phyloP scores from a whole-genome alignment of 37 sponge, comb jelly and placozoan genomes.

The Chondrilla cf. caribensis region DNA sequence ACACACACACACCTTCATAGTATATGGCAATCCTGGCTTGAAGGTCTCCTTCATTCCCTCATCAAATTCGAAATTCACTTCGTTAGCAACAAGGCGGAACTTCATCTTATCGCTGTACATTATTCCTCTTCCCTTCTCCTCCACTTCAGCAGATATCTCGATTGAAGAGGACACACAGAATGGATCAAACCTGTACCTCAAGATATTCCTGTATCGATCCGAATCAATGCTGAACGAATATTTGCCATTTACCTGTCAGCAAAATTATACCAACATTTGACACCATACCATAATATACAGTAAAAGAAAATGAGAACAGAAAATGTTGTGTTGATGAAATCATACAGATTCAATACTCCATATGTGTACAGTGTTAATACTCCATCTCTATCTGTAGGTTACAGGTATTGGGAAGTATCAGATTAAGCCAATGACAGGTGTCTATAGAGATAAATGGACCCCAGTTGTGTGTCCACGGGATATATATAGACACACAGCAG shows the following conservation, averaged over 20 bases:
- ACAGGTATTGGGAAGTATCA: too few relatives aligned
- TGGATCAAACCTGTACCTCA: slow-evolving; percentile 53
- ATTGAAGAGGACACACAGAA: slow-evolving; percentile 54
- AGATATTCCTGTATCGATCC: slow-evolving; percentile 16
- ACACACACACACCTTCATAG: slow-evolving; percentile 36
- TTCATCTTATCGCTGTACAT: not conserved
- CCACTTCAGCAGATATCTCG: slow-evolving; percentile 38
- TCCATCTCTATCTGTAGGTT: too few relatives aligned
- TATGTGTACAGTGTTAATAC: too few relatives aligned
- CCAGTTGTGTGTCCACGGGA: too few relatives aligned
- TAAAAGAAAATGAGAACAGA: too few relatives aligned
- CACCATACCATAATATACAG: too few relatives aligned
- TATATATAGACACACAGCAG: too few relatives aligned
- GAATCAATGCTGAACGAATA: slow-evolving; percentile 15
- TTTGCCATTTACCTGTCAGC: slow-evolving; percentile 36
- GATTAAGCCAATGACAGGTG: too few relatives aligned
- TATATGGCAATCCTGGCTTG: slow-evolving; percentile 38
- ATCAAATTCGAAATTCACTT: slow-evolving; percentile 31
- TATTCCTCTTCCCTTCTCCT: slow-evolving; percentile 41
- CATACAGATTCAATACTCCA: too few relatives aligned
- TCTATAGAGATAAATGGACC: too few relatives aligned
- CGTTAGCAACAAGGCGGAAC: slow-evolving; percentile 39
- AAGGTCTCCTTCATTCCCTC: slow-evolving; percentile 37
- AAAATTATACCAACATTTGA: too few relatives aligned
- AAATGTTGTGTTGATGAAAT: too few relatives aligned